Base-by-base conservation (phyloP, 2,888 invertebrate species). In the Sphinx pinastri region DNA sequence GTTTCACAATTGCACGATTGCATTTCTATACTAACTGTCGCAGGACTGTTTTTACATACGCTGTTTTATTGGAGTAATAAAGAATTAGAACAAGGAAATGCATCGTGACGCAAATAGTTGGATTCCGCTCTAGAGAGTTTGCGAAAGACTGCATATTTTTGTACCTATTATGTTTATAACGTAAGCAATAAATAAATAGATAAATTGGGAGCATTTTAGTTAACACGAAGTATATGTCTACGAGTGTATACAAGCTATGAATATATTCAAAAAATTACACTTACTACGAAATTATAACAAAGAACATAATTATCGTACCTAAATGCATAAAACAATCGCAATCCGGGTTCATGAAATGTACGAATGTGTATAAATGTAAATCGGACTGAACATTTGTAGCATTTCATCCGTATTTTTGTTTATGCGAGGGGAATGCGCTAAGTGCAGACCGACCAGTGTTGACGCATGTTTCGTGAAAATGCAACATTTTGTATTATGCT, bases 351-450 rank as follows among this genome's bases (percentile, higher is more conserved):
- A 59, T n/a, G 58, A 59, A 59, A n/a, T 59, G 12, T 14, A 31
- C 45, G 14, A 45, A 19, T 5, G 19, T 63, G 49, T 63, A 49
- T 19, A 49, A 13, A 19, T 25, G 25, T 25, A 49, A 63, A 63
- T 19, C 47, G 49, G 13, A 16, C 49, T 19, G 63, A 63, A 45
- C 63, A 52, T 63, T 69, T 38, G 54, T 10, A 54, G 63, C 52
- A 68, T 59, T 67, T 68, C 63, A 66, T 38, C 49, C 60, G 77
- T 88, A 88, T 87, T 88, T 88, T 84, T 88, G 89, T 89, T 89
- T 87, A 85, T 77, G 72, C 74, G 75, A 70, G 72, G 80, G 83
- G 86, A 85, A 86, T 85, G 83, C 79, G 75, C 78, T 78, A 73
- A 75, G 77, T 89, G 89, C 88, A 87, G 89, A 87, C 63, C 76